Conservation (phyloP, 2,797 vertebrate genomes). For the Gila robusta region DNA sequence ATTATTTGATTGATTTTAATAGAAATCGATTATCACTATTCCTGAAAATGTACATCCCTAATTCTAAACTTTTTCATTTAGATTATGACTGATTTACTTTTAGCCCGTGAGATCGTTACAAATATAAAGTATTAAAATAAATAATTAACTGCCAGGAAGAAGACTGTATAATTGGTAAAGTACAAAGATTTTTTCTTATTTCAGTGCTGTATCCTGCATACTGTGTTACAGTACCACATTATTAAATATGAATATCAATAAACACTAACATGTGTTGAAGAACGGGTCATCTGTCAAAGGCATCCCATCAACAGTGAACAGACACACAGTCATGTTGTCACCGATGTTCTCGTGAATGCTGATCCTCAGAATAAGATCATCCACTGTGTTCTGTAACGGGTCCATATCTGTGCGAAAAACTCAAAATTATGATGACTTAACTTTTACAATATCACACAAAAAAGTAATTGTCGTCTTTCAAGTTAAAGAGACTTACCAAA, state of each 20-base stretch:
- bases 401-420: slow-evolving; percentile 65
- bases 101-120: too few species aligned
- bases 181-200: too few species aligned
- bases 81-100: too few species aligned
- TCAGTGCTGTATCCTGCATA: too few species aligned
- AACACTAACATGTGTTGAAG: slow-evolving; percentile 74
- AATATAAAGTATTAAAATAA: too few species aligned
- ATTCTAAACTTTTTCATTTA: too few species aligned
- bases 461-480: not conserved
- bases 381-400: slow-evolving; percentile 69
- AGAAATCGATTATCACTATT: too few species aligned
- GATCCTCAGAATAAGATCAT: slow-evolving; percentile 72
- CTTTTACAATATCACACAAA: not conserved
- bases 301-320: slow-evolving; percentile 71
- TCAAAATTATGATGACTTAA: not conserved
- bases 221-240: not conserved
- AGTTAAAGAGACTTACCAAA: not conserved
- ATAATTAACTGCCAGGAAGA: too few species aligned
- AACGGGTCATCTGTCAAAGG: slow-evolving; percentile 74
- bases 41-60: too few species aligned
- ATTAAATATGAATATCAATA: not conserved
- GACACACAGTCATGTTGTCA: slow-evolving; percentile 64
- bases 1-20: too few species aligned
- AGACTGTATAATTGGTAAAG: too few species aligned
- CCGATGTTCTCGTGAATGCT: slow-evolving; percentile 61